These are phyloP conservation scores for Vombatus ursinus DNA, from an alignment of 2,113 vertebrate genomes.

Conservation along the genomic window DNA sequence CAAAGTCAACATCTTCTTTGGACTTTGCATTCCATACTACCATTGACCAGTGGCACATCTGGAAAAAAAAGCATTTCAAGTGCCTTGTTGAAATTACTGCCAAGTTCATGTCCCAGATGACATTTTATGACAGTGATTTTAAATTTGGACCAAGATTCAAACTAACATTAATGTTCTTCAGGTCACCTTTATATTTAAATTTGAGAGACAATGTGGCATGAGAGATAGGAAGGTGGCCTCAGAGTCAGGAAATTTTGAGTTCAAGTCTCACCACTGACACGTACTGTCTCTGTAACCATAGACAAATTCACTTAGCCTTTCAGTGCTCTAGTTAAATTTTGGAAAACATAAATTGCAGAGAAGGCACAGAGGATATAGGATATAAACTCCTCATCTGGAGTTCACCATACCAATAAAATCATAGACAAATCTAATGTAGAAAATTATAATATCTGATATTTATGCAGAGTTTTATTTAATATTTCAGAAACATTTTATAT, in stretches of 20 bases:
- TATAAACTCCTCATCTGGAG: background rate
- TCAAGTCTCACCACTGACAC: background rate
- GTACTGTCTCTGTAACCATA: background rate
- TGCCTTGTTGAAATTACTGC: background rate
- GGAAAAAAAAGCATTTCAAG: constrained; percentile 17
- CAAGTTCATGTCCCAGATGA: constrained; percentile 1
- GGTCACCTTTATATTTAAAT: background rate
- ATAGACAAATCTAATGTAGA: background rate
- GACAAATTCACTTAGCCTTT: background rate
- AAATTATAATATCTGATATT: background rate
- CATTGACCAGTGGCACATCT: background rate
- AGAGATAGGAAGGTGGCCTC: background rate
- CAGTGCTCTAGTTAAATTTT: background rate
- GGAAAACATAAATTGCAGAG: background rate
- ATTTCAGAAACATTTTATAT: background rate
- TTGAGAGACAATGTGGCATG: background rate
- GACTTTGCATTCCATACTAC: constrained; percentile 8
- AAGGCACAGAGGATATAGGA: background rate
- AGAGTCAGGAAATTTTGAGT: background rate
- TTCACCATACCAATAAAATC: background rate
- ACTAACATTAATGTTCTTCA: background rate
- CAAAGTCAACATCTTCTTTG: constrained; percentile 31
- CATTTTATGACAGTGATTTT: background rate
- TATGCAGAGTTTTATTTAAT: background rate
- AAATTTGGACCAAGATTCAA: constrained; percentile 18